phyloP scores from a whole-genome alignment of 2,888 invertebrate species.

The Ferrisia virgata region DNA sequence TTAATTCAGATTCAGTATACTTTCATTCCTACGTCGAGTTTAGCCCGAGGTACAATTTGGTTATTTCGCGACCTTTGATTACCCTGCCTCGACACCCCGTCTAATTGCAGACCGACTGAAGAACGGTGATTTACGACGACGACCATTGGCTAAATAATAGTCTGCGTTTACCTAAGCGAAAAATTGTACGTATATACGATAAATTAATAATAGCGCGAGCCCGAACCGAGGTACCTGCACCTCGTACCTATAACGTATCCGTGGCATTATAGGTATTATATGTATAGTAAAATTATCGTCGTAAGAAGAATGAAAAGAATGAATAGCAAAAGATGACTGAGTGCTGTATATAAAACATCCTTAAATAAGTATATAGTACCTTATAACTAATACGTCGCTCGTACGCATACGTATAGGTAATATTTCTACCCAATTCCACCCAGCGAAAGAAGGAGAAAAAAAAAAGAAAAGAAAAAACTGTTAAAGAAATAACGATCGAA shows the following conservation, averaged over 20 bases:
- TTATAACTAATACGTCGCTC: too few relatives aligned
- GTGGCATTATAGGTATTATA: too few relatives aligned
- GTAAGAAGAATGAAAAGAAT: not conserved
- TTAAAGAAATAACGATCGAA: not conserved
- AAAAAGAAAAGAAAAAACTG: not conserved
- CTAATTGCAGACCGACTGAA: not conserved
- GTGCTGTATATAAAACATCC: not conserved
- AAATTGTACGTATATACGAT: too few relatives aligned
- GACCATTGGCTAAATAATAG: not conserved
- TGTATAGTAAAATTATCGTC: not conserved
- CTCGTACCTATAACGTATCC: too few relatives aligned
- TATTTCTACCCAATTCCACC: not conserved
- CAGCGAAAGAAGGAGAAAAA: not conserved
- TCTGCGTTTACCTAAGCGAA: too few relatives aligned
- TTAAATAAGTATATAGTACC: not conserved
- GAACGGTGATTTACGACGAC: not conserved
- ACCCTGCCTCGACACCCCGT: not conserved
- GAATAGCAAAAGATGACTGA: not conserved
- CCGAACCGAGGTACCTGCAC: too few relatives aligned
- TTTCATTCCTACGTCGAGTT: not conserved
- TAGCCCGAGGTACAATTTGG: not conserved
- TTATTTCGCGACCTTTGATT: not conserved
- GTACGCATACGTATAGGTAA: too few relatives aligned
- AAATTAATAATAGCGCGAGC: too few relatives aligned
- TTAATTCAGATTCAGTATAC: not conserved